Evolutionary conservation across 2,113 vertebrate genomes (phyloP).

Genomic region (Bujurquina vittata): DNA sequence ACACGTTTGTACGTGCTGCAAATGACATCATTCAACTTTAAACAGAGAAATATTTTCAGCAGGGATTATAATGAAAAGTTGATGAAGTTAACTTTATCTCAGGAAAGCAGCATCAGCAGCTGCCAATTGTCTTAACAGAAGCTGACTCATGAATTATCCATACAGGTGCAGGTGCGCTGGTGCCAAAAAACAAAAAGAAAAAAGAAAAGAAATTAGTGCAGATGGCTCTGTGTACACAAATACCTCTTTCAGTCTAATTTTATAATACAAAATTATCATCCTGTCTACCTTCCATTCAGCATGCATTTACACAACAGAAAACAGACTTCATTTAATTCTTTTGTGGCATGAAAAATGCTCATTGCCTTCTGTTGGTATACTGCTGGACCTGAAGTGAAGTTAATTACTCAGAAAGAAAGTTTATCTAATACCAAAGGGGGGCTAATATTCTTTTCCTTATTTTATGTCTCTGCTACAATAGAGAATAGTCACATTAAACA

Average conservation of each 20-base stretch:
- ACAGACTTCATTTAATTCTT: not conserved
- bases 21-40: not conserved
- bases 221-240: not conserved
- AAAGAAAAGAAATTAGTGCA: not conserved
- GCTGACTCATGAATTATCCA: conserved; percentile 25
- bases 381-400: not conserved
- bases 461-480: not conserved
- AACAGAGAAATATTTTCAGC: conserved; percentile 12
- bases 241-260: not conserved
- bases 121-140: not conserved
- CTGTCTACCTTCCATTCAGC: not conserved
- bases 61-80: conserved; percentile 13
- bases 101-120: not conserved
- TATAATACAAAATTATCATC: not conserved
- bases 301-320: not conserved
- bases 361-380: too few species aligned
- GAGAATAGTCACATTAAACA: not conserved
- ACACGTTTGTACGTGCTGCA: not conserved
- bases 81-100: conserved; percentile 17
- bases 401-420: not conserved
- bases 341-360: too few species aligned
- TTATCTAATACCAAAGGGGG: not conserved
- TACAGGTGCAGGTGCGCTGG: not conserved
- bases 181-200: not conserved
- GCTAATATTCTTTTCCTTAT: not conserved